Evolutionary conservation across 2,888 invertebrate species (phyloP).

Genomic region (Perizoma affinitatum): DNA sequence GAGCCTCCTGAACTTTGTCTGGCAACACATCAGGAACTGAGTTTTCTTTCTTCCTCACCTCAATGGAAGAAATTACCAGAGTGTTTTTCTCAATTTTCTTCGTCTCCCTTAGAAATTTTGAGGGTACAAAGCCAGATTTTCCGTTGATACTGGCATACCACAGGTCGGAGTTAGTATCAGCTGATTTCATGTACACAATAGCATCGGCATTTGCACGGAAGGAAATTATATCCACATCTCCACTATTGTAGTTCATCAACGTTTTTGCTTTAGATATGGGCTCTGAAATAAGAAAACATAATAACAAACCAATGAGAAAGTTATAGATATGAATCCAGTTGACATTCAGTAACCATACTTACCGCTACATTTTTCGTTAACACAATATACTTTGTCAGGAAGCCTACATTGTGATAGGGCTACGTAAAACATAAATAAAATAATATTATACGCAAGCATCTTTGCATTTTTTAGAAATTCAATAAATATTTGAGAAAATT

Average conservation of each 20-base stretch:
- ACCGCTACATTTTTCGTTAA: constrained; percentile 89
- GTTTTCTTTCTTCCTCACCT: constrained; percentile 36
- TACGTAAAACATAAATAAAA: constrained; percentile 70
- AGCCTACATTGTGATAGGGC: constrained; percentile 72
- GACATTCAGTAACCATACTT: constrained; percentile 49
- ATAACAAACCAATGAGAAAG: constrained; percentile 50
- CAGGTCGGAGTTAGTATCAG: constrained; percentile 83
- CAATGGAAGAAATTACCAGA: constrained; percentile 61
- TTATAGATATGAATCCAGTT: constrained; percentile 39
- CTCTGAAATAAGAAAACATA: constrained; percentile 67
- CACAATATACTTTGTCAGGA: constrained; percentile 89
- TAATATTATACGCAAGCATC: constrained; percentile 71
- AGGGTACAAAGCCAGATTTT: constrained; percentile 87
- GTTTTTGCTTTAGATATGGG: constrained; percentile 87
- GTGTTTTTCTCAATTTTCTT: constrained; percentile 73
- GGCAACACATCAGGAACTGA: constrained; percentile 62
- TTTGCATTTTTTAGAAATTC: constrained; percentile 70
- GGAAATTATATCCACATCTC: constrained; percentile 83
- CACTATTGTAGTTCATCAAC: constrained; percentile 81
- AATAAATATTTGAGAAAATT: constrained; percentile 60
- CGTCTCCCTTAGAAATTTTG: constrained; percentile 84
- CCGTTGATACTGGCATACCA: constrained; percentile 89
- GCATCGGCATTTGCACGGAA: constrained; percentile 84
- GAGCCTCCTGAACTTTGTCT: constrained; percentile 69
- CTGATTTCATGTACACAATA: constrained; percentile 88